Conservation (phyloP, 2,888 invertebrate genomes). For the Salpingus planirostris region DNA sequence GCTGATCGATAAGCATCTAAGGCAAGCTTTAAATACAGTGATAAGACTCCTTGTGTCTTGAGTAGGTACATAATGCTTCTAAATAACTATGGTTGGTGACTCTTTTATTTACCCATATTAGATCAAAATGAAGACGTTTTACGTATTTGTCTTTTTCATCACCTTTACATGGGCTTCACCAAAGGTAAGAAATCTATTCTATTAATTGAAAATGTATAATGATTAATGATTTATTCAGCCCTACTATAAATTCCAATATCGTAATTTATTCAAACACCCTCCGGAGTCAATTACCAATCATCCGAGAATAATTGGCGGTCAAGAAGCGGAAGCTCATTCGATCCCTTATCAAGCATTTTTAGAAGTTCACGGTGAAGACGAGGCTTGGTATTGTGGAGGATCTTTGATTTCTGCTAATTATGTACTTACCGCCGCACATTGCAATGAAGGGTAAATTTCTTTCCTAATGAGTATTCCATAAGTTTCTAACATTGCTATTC, state of each 20-base stretch:
- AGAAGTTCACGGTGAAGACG: constrained; percentile 1
- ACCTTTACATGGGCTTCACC: not conserved
- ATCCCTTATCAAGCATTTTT: constrained; percentile 5
- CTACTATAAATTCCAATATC: no score
- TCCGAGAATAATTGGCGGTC: constrained; percentile 1
- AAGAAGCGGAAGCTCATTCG: constrained; percentile 1
- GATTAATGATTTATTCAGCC: no score
- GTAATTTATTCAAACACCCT: no score
- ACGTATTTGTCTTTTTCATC: constrained; percentile 1
- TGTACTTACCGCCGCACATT: constrained; percentile 2
- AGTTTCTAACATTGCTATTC: not conserved
- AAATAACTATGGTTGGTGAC: no score
- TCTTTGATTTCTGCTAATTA: constrained; percentile 4
- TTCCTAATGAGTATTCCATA: not conserved
- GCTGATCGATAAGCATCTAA: no score
- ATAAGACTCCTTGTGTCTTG: no score
- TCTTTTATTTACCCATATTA: no score
- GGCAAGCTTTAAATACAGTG: no score
- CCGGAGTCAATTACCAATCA: no score
- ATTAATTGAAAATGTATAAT: no score
- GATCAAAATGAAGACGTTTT: constrained; percentile 1
- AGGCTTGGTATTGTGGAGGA: constrained; percentile 5
- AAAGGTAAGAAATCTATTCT: not conserved
- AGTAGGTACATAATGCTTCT: no score
- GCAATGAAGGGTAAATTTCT: constrained; percentile 4